phyloP scores from a whole-genome alignment of 37 sponge, comb jelly and placozoan species.

The Geodia barretti region DNA sequence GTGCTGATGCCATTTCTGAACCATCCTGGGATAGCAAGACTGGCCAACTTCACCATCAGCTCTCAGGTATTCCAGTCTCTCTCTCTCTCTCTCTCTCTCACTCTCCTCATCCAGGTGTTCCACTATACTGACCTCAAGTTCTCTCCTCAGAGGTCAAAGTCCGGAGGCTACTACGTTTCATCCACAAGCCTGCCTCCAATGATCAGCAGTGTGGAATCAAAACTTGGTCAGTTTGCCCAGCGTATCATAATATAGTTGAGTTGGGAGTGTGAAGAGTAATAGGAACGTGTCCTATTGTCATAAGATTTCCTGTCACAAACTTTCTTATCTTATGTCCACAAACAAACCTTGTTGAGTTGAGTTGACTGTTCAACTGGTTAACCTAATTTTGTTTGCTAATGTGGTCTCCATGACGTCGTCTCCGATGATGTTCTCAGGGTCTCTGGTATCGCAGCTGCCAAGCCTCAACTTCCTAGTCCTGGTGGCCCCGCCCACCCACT shows the following conservation, averaged over 20 bases:
- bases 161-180: conserved; percentile 21
- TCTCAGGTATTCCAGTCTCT: conserved; percentile 66
- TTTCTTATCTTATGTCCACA: no score
- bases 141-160: conserved; percentile 12
- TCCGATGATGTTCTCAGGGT: conserved; percentile 49
- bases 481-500: conserved; percentile 47
- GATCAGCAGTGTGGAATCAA: conserved; percentile 79
- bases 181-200: conserved; percentile 59
- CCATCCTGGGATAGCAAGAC: conserved; percentile 27
- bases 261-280: no score
- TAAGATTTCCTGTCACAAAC: no score
- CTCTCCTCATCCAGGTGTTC: conserved; percentile 44
- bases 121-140: conserved; percentile 69
- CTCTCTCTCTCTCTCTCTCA: not conserved
- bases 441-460: conserved; percentile 75
- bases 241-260: no score
- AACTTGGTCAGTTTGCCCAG: conserved; percentile 62
- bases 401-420: no score
- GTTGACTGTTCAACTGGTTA: no score
- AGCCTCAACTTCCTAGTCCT: conserved; percentile 82
- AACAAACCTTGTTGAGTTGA: no score
- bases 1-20: conserved; percentile 63
- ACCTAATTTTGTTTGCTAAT: no score
- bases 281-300: no score
- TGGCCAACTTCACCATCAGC: conserved; percentile 72